Percentiles rank a stretch among this genome's conserved stretches.
phyloP scores from a whole-genome alignment of 2,797 vertebrate species.

The Sebastes hopkinsi region DNA sequence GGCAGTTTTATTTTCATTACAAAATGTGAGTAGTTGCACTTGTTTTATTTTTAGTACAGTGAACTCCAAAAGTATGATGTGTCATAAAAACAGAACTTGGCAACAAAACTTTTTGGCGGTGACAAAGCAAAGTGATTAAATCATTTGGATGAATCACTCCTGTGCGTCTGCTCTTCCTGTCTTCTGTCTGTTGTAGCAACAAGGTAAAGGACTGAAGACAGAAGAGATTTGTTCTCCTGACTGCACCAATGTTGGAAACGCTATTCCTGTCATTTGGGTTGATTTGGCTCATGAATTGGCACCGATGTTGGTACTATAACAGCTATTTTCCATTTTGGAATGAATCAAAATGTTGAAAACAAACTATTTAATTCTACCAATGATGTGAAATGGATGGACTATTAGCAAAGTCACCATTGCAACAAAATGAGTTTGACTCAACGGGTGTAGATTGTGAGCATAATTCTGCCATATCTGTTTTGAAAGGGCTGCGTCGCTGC shows the following conservation, averaged over 20 bases:
- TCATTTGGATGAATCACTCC: constrained; percentile 1
- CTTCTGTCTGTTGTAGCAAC: not conserved
- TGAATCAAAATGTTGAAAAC: too few relatives aligned
- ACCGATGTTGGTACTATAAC: not conserved
- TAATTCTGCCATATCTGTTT: too few relatives aligned
- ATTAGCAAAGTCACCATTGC: too few relatives aligned
- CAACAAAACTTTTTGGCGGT: not conserved
- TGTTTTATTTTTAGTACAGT: not conserved
- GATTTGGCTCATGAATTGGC: not conserved
- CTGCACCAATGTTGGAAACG: not conserved
- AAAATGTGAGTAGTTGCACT: not conserved
- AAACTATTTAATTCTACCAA: too few relatives aligned
- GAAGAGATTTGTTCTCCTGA: not conserved
- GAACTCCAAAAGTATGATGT: not conserved
- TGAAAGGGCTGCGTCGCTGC: too few relatives aligned
- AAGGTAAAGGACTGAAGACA: not conserved
- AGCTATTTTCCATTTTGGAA: not conserved
- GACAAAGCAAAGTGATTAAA: not conserved
- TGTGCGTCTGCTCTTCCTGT: not conserved
- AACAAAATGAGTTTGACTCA: too few relatives aligned
- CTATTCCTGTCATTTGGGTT: not conserved
- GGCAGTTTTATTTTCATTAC: not conserved
- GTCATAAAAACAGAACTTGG: not conserved
- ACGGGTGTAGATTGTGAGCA: too few relatives aligned
- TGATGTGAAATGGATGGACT: too few relatives aligned